These are phyloP conservation scores for Homarus americanus DNA, from an alignment of 1,140 invertebrate species.

Conservation along the genomic window DNA sequence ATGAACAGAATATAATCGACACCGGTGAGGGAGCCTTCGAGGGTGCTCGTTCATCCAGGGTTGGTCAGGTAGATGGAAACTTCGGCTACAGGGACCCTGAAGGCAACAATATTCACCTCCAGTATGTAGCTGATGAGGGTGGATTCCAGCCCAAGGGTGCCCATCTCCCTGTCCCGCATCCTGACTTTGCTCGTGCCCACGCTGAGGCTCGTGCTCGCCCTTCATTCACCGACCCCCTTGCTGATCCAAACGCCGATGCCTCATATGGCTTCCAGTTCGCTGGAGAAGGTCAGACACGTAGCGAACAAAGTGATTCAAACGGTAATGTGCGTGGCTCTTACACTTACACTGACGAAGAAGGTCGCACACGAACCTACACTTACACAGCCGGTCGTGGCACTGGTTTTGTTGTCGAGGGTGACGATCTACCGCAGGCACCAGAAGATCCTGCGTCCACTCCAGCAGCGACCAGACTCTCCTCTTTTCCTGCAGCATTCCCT, in stretches of 20 bases:
- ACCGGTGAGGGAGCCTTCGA: conserved; percentile 71
- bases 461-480: conserved; percentile 38
- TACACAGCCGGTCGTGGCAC: conserved; percentile 65
- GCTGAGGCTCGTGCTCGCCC: conserved; percentile 37
- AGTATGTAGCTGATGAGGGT: conserved; percentile 67
- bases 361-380: conserved; percentile 52
- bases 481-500: not conserved
- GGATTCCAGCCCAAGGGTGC: conserved; percentile 62
- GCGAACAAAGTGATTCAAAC: conserved; percentile 74
- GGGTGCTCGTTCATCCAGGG: conserved; percentile 27
- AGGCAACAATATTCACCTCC: conserved; percentile 53
- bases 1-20: no score
- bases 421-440: conserved; percentile 62
- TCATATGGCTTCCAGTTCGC: conserved; percentile 75
- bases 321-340: conserved; percentile 77
- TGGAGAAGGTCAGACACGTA: conserved; percentile 71
- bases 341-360: conserved; percentile 76
- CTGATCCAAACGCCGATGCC: conserved; percentile 66
- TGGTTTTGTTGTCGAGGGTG: conserved; percentile 66
- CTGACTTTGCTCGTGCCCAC: conserved; percentile 47
- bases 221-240: conserved; percentile 61
- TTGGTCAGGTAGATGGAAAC: conserved; percentile 49
- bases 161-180: conserved; percentile 46
- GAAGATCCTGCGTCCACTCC: conserved; percentile 24
- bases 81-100: conserved; percentile 66